Percentiles rank a stretch among this genome's conserved stretches.
These are phyloP conservation scores for Intellagama lesueurii DNA, from an alignment of 2,797 vertebrate genomes.

Conservation along the genomic window DNA sequence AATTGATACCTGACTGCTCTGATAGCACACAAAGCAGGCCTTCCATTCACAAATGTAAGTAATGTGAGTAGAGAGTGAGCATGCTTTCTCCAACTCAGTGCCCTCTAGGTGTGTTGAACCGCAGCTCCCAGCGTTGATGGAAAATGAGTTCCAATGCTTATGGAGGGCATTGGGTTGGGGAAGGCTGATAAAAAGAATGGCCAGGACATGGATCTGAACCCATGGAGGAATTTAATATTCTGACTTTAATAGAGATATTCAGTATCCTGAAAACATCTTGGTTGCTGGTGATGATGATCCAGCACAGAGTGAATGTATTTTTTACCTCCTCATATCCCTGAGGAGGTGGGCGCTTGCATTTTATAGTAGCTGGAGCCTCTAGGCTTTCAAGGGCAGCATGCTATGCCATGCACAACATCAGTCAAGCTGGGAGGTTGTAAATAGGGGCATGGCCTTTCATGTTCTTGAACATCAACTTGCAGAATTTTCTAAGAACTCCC, in stretches of 20 bases:
- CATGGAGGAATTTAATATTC: not conserved
- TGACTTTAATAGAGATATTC: too few species aligned
- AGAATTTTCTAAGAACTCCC: too few species aligned
- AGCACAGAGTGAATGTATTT: not conserved
- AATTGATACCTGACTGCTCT: not conserved
- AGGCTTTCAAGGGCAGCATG: not conserved
- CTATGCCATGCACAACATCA: not conserved
- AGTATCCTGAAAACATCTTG: not conserved
- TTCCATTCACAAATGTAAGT: not conserved
- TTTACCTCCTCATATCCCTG: not conserved
- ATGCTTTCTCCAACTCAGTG: not conserved
- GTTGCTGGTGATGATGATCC: not conserved
- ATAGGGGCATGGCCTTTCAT: not conserved
- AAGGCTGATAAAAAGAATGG: not conserved
- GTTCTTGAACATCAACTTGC: too few species aligned
- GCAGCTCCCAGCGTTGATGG: not conserved
- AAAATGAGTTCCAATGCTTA: not conserved
- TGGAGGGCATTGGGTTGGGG: not conserved
- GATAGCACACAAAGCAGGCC: not conserved
- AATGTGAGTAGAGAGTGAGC: not conserved
- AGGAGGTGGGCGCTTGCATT: not conserved
- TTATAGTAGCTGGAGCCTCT: not conserved
- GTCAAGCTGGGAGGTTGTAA: not conserved
- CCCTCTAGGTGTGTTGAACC: too few species aligned
- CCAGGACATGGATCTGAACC: not conserved